phyloP scores from a whole-genome alignment of 2,888 invertebrate genomes.

The Hypsopygia costalis region DNA sequence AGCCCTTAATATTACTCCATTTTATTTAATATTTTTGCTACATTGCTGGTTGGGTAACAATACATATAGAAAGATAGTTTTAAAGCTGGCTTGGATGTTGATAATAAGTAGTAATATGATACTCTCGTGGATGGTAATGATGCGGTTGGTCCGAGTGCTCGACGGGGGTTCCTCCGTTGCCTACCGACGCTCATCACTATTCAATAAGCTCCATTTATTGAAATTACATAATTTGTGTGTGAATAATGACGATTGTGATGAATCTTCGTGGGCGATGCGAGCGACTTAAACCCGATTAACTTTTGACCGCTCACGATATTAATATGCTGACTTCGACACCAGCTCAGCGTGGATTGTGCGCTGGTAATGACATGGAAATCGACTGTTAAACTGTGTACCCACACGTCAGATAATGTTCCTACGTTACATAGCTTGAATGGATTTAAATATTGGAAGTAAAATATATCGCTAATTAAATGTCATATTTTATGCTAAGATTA shows the following conservation, averaged over 20 bases:
- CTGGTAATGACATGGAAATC: conserved; percentile 70
- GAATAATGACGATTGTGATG: conserved; percentile 80
- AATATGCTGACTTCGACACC: conserved; percentile 66
- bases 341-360: conserved; percentile 19
- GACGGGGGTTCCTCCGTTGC: conserved; percentile 61
- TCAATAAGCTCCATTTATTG: conserved; percentile 80
- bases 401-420: conserved; percentile 10
- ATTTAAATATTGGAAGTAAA: no score
- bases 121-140: conserved; percentile 28
- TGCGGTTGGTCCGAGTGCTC: conserved; percentile 35
- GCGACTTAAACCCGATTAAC: conserved; percentile 78
- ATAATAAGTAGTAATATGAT: conserved; percentile 15
- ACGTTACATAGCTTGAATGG: conserved; percentile 5
- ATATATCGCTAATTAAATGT: no score
- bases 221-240: conserved; percentile 81
- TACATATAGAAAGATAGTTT: conserved; percentile 3
- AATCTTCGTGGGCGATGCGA: conserved; percentile 79
- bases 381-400: conserved; percentile 22
- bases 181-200: conserved; percentile 79
- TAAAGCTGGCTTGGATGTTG: conserved; percentile 25
- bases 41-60: conserved; percentile 26
- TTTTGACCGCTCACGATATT: conserved; percentile 75
- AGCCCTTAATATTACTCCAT: conserved; percentile 12
- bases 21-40: conserved; percentile 11
- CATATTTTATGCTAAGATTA: no score